Evolutionary conservation across 2,113 vertebrate genomes (phyloP).

Genomic region (Ibidorhyncha struthersii): DNA sequence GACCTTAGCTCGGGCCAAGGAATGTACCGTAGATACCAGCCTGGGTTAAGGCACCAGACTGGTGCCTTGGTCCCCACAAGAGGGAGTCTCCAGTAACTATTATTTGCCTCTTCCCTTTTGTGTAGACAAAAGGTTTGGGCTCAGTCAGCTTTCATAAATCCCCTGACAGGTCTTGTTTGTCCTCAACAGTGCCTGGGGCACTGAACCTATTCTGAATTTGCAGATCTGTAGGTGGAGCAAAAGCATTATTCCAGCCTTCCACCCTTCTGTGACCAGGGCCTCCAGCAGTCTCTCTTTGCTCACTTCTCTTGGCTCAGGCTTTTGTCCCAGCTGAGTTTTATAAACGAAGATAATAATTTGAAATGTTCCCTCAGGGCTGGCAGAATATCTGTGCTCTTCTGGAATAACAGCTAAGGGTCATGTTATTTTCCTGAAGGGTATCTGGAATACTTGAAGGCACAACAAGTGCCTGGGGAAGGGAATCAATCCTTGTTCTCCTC

Average conservation of each 20-base stretch:
- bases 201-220: neutral
- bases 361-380: neutral
- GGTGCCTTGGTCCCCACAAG: neutral
- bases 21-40: neutral
- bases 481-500: neutral
- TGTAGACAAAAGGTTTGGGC: neutral
- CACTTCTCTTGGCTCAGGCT: neutral
- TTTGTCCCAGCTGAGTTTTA: neutral
- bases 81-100: neutral
- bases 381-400: neutral
- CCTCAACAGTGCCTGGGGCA: neutral
- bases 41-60: neutral
- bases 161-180: neutral
- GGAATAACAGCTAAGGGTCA: neutral
- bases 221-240: neutral
- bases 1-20: neutral
- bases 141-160: neutral
- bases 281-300: neutral
- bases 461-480: neutral
- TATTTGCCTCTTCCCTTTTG: neutral
- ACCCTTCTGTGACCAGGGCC: accelerated
- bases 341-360: neutral
- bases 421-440: neutral
- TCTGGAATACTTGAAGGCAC: neutral
- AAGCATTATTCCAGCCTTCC: neutral